Evolutionary conservation across 2,888 invertebrate genomes (phyloP).

Genomic region (Aethes cnicana): DNA sequence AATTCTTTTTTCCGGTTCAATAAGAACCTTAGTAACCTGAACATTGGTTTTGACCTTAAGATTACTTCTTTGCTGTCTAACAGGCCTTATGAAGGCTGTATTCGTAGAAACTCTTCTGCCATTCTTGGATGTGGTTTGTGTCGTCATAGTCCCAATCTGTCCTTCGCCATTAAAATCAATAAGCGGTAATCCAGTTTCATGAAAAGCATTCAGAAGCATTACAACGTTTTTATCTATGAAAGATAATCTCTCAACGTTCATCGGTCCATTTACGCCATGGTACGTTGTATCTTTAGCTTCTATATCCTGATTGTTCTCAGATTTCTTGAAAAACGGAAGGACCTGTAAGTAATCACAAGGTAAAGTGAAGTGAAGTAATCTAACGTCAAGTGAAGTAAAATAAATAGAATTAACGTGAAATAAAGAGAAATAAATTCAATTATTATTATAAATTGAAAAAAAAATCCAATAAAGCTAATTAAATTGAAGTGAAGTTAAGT

Average conservation of each 20-base stretch:
- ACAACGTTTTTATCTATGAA: conserved; percentile 81
- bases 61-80: conserved; percentile 76
- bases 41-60: conserved; percentile 72
- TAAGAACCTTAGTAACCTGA: conserved; percentile 79
- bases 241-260: conserved; percentile 83
- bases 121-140: conserved; percentile 82
- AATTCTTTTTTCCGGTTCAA: conserved; percentile 59
- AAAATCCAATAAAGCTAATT: too few relatives aligned
- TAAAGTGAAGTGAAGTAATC: too few relatives aligned
- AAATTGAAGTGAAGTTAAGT: too few relatives aligned
- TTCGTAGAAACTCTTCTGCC: conserved; percentile 84
- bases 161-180: conserved; percentile 80
- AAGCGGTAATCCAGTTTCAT: conserved; percentile 81
- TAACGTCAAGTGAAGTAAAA: too few relatives aligned
- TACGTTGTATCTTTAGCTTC: conserved; percentile 71
- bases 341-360: too few relatives aligned
- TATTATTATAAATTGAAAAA: too few relatives aligned
- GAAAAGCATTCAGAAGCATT: conserved; percentile 80
- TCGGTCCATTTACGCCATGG: conserved; percentile 83
- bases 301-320: conserved; percentile 81
- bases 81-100: conserved; percentile 84
- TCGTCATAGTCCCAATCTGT: conserved; percentile 83
- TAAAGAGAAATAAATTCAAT: too few relatives aligned
- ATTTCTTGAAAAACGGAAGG: conserved; percentile 86
- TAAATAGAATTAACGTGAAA: too few relatives aligned